Conservation (phyloP, 2,113 vertebrate species). For the Campylomormyrus tamandua region DNA sequence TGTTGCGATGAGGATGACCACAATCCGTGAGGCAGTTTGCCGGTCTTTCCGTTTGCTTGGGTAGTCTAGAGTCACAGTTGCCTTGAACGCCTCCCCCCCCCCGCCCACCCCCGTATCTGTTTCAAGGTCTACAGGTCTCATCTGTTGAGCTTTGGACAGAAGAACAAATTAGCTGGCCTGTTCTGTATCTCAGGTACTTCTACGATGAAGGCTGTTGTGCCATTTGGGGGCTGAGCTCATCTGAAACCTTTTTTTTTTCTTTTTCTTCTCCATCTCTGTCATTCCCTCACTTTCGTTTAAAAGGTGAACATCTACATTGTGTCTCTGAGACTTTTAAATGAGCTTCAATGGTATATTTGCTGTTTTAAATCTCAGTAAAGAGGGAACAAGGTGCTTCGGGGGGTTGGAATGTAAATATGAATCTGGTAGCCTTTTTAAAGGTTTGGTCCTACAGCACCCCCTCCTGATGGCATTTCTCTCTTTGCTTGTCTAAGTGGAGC, state of each 20-base stretch:
- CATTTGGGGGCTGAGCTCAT: constrained; percentile 5
- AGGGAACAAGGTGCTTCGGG: constrained; percentile 22
- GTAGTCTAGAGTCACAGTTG: constrained; percentile 60
- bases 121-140: constrained; percentile 22
- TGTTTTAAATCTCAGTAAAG: constrained; percentile 31
- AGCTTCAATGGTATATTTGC: constrained; percentile 15
- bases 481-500: constrained; percentile 15
- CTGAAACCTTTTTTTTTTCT: background rate
- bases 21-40: constrained; percentile 54
- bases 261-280: background rate
- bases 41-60: constrained; percentile 35
- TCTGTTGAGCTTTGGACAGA: constrained; percentile 27
- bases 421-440: constrained; percentile 26
- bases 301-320: constrained; percentile 27
- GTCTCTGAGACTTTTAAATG: constrained; percentile 25
- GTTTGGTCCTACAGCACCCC: constrained; percentile 6
- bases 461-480: constrained; percentile 21
- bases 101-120: constrained; percentile 24
- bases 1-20: constrained; percentile 24
- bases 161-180: constrained; percentile 34
- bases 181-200: constrained; percentile 58
- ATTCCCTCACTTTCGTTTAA: constrained; percentile 27
- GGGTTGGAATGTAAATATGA: constrained; percentile 29
- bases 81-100: constrained; percentile 45
- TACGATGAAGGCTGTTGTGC: constrained; percentile 42